phyloP scores from a whole-genome alignment of 2,797 vertebrate species.

The Pipistrellus pipistrellus region DNA sequence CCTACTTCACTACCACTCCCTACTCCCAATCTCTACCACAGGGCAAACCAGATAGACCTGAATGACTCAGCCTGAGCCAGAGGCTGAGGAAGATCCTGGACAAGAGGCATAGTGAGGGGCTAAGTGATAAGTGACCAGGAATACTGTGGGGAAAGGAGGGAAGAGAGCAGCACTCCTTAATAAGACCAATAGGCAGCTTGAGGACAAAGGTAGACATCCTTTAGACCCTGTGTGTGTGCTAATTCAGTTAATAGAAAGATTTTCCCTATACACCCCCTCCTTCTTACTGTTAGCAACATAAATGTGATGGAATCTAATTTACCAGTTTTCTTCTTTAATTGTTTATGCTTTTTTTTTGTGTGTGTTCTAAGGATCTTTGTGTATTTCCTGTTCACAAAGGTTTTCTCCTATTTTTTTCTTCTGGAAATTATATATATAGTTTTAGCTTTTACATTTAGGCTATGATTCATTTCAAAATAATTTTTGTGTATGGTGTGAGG shows the following conservation, averaged over 20 bases:
- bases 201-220: not conserved
- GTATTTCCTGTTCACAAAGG: not conserved
- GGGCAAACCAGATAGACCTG: not conserved
- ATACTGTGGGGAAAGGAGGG: too few species aligned
- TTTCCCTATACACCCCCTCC: not conserved
- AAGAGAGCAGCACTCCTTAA: not conserved
- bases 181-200: not conserved
- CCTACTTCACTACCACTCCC: too few species aligned
- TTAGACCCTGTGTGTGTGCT: not conserved
- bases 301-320: constrained; percentile 6
- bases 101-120: not conserved
- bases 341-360: not conserved
- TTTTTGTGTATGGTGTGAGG: constrained; percentile 16
- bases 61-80: not conserved
- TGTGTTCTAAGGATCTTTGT: not conserved
- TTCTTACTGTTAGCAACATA: not conserved
- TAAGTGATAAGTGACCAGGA: not conserved
- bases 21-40: not conserved
- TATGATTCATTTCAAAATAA: constrained; percentile 43
- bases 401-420: constrained; percentile 12
- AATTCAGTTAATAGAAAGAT: not conserved
- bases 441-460: constrained; percentile 32
- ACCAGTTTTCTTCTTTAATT: not conserved
- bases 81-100: not conserved
- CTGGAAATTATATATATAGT: not conserved